phyloP scores from a whole-genome alignment of 1,140 invertebrate genomes.

The Contarinia nasturtii region DNA sequence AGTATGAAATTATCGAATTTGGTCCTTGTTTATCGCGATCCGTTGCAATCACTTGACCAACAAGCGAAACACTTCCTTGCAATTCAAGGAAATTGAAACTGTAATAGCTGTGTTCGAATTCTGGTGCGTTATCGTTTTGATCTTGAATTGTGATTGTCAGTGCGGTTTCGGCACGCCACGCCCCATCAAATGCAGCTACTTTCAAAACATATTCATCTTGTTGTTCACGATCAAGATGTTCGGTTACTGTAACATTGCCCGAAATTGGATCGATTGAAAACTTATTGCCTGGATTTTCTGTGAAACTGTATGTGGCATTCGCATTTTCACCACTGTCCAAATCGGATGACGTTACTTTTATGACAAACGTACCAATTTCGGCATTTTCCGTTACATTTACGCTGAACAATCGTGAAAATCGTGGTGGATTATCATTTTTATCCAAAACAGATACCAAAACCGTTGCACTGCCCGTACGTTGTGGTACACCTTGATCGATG shows the following conservation, averaged over 20 bases:
- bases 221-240: constrained; percentile 65
- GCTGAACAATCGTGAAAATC: constrained; percentile 80
- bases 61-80: constrained; percentile 54
- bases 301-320: constrained; percentile 73
- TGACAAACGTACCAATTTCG: constrained; percentile 78
- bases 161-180: constrained; percentile 74
- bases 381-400: constrained; percentile 92
- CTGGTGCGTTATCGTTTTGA: constrained; percentile 84
- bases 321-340: constrained; percentile 71
- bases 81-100: constrained; percentile 80
- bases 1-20: constrained; percentile 85
- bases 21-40: constrained; percentile 85
- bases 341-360: constrained; percentile 80
- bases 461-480: constrained; percentile 63
- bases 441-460: constrained; percentile 70
- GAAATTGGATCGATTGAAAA: constrained; percentile 73
- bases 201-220: constrained; percentile 82
- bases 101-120: constrained; percentile 74
- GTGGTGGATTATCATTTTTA: constrained; percentile 88
- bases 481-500: constrained; percentile 65
- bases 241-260: constrained; percentile 81
- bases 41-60: constrained; percentile 72
- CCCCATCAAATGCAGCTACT: constrained; percentile 69
- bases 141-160: constrained; percentile 86
- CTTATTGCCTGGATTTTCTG: constrained; percentile 70